phyloP scores from a whole-genome alignment of 2,888 invertebrate genomes.

The Tenthredo notha region DNA sequence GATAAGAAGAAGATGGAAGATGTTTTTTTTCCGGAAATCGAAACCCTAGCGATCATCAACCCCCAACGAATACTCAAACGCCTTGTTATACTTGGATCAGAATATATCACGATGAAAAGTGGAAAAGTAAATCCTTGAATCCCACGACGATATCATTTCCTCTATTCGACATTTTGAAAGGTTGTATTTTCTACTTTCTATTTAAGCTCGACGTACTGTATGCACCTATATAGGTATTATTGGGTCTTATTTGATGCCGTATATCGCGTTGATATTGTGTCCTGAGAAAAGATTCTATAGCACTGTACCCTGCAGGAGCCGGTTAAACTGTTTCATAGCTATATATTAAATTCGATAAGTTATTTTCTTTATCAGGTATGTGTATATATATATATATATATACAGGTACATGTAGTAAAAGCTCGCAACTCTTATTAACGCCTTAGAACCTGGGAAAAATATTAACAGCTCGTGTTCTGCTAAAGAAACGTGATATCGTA shows the following conservation, averaged over 20 bases:
- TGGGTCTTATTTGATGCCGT: not conserved
- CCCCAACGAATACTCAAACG: not conserved
- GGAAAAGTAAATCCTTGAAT: not conserved
- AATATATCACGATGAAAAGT: not conserved
- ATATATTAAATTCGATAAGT: not conserved
- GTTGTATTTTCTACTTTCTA: too few relatives aligned
- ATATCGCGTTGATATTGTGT: too few relatives aligned
- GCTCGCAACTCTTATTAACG: not conserved
- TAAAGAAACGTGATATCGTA: conserved; percentile 11
- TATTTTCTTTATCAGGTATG: not conserved
- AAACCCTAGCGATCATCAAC: not conserved
- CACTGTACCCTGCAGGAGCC: not conserved
- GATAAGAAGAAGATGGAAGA: not conserved
- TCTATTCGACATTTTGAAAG: not conserved
- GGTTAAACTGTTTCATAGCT: not conserved
- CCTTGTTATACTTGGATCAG: too few relatives aligned
- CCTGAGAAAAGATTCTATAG: not conserved
- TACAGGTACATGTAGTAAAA: not conserved
- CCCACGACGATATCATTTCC: not conserved
- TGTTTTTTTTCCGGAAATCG: not conserved
- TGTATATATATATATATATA: not conserved
- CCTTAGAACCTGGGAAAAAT: not conserved
- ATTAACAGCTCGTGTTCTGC: conserved; percentile 19
- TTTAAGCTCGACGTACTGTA: too few relatives aligned
- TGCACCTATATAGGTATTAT: not conserved